phyloP scores from a whole-genome alignment of 2,797 vertebrate species.

The Urosaurus nigricauda region DNA sequence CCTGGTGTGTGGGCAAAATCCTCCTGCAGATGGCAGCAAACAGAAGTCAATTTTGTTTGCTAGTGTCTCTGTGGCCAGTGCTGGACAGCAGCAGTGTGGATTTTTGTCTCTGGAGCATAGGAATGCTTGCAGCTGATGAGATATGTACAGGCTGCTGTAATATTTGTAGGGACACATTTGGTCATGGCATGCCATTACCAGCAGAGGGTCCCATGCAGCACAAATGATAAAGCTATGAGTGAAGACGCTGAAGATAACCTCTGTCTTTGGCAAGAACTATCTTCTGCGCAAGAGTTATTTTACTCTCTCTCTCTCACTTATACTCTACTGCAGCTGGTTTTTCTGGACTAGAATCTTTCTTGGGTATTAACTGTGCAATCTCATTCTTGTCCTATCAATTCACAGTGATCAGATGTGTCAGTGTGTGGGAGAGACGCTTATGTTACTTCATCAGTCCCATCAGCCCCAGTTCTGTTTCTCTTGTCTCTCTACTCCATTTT shows the following conservation, averaged over 20 bases:
- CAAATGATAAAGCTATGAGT: neutral
- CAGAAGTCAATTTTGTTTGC: neutral
- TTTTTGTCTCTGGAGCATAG: neutral
- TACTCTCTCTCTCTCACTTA: neutral
- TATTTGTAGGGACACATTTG: neutral
- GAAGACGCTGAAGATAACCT: neutral
- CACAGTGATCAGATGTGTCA: slow-evolving; percentile 8
- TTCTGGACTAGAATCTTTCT: slow-evolving; percentile 44
- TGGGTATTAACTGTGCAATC: slow-evolving; percentile 36
- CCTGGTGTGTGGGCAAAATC: neutral
- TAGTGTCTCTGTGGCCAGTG: neutral
- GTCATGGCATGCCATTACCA: neutral
- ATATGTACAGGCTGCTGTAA: too few species aligned
- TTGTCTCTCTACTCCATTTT: neutral
- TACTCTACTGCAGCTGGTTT: slow-evolving; percentile 30
- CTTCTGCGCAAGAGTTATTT: slow-evolving; percentile 30
- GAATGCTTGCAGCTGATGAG: neutral
- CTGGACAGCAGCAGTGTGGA: neutral
- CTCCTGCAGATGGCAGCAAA: neutral
- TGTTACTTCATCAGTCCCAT: neutral
- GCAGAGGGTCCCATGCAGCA: slow-evolving; percentile 5
- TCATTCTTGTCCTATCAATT: slow-evolving; percentile 36
- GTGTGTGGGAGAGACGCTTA: neutral
- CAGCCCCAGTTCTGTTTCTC: neutral
- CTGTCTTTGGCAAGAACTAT: neutral